These are phyloP conservation scores for Erebia aethiops DNA, from an alignment of 2,888 invertebrate species.

Conservation along the genomic window DNA sequence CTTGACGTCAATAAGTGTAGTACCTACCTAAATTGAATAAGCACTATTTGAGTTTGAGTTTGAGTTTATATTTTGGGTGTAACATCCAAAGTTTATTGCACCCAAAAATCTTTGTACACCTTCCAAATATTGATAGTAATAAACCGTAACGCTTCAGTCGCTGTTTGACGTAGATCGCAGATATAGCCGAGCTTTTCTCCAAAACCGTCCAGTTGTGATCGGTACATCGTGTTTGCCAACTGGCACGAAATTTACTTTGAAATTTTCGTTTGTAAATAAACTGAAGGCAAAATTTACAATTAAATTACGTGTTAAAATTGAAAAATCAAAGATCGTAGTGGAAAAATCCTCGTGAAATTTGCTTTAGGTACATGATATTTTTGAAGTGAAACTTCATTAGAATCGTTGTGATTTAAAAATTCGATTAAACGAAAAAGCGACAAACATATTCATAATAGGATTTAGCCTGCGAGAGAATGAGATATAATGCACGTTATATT, in stretches of 20 bases:
- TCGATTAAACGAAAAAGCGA: no score
- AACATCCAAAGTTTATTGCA: slow-evolving; percentile 20
- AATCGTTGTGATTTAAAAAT: no score
- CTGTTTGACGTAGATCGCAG: slow-evolving; percentile 19
- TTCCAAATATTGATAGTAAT: slow-evolving; percentile 15
- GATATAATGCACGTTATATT: no score
- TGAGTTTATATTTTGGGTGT: no score
- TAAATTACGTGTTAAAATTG: not conserved
- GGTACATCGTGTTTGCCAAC: slow-evolving; percentile 40
- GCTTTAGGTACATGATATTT: no score
- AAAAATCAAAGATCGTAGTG: not conserved
- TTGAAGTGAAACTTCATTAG: no score
- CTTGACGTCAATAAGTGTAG: no score
- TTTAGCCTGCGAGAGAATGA: no score
- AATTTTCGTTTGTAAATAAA: not conserved
- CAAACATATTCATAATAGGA: no score
- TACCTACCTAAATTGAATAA: no score
- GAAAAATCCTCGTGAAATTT: no score
- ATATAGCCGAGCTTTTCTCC: slow-evolving; percentile 44
- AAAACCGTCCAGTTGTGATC: slow-evolving; percentile 50
- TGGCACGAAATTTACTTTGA: slow-evolving; percentile 29
- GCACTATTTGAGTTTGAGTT: no score
- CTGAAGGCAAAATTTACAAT: not conserved
- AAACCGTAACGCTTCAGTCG: not conserved
- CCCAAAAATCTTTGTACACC: slow-evolving; percentile 4